Percentiles rank a stretch among this genome's conserved stretches.
Evolutionary conservation across 2,113 vertebrate genomes (phyloP).

Genomic region (human (Homo sapiens)): DNA sequence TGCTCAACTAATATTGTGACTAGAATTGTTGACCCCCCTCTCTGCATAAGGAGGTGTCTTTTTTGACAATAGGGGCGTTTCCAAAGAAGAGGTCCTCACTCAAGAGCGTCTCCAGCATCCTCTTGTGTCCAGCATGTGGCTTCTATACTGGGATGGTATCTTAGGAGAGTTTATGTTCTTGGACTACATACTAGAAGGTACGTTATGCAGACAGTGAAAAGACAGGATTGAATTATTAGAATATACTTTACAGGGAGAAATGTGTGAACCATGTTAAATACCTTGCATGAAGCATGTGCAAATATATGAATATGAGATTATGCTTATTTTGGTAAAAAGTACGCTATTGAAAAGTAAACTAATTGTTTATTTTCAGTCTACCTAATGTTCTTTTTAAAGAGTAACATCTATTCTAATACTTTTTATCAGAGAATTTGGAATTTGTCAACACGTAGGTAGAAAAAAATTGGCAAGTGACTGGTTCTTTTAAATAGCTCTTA

Average conservation of each 20-base stretch:
- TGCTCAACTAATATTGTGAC: not conserved
- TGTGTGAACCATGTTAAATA: constrained; percentile 9
- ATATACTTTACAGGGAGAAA: constrained; percentile 14
- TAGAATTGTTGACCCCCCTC: not conserved
- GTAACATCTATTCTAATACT: constrained; percentile 42
- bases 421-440: constrained; percentile 36
- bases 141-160: not conserved
- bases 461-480: constrained; percentile 27
- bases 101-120: not conserved
- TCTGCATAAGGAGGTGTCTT: constrained; percentile 28
- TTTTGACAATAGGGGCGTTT: constrained; percentile 40
- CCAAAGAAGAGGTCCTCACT: constrained; percentile 43
- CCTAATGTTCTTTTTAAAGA: constrained; percentile 32
- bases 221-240: not conserved
- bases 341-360: not conserved
- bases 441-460: constrained; percentile 51
- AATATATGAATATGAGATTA: not conserved
- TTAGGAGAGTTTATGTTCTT: constrained; percentile 12
- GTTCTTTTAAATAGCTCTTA: not conserved
- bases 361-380: constrained; percentile 40
- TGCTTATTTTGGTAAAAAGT: constrained; percentile 15
- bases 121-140: not conserved
- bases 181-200: constrained; percentile 60
- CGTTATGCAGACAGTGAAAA: constrained; percentile 18
- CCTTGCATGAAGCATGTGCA: not conserved